Evolutionary conservation across 2,113 vertebrate species (phyloP).

Genomic region (Notarius quadriscutis): DNA sequence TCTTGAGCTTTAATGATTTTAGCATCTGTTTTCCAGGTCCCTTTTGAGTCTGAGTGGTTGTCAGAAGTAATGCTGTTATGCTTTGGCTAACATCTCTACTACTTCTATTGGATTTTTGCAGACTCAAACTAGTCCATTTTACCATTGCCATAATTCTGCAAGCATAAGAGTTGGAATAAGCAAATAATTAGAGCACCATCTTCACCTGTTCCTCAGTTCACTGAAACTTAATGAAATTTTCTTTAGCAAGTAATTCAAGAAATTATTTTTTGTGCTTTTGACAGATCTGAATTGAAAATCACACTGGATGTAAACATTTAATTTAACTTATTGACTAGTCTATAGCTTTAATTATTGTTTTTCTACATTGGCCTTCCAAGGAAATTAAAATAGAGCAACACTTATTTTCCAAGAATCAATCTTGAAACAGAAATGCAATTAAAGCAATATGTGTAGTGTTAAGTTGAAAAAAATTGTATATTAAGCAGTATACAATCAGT

Average conservation of each 20-base stretch:
- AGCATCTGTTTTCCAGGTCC: background rate
- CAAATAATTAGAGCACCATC: background rate
- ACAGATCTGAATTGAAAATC: background rate
- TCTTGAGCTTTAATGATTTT: background rate
- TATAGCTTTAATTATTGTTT: slow-evolving; percentile 2
- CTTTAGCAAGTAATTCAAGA: background rate
- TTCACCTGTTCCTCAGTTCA: background rate
- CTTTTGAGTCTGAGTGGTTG: background rate
- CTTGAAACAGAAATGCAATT: background rate
- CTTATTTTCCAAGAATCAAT: background rate
- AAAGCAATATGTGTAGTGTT: background rate
- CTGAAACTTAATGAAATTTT: background rate
- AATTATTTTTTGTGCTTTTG: background rate
- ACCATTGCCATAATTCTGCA: background rate
- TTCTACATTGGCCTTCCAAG: background rate
- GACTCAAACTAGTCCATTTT: background rate
- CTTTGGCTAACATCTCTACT: background rate
- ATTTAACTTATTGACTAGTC: background rate
- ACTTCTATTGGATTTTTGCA: background rate
- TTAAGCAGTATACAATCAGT: background rate
- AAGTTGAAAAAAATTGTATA: background rate
- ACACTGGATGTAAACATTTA: slow-evolving; percentile 1
- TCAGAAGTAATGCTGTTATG: background rate
- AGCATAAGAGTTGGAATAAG: background rate
- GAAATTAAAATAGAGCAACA: background rate